phyloP scores from a whole-genome alignment of 2,113 vertebrate genomes.

The Ranitomeya imitator region DNA sequence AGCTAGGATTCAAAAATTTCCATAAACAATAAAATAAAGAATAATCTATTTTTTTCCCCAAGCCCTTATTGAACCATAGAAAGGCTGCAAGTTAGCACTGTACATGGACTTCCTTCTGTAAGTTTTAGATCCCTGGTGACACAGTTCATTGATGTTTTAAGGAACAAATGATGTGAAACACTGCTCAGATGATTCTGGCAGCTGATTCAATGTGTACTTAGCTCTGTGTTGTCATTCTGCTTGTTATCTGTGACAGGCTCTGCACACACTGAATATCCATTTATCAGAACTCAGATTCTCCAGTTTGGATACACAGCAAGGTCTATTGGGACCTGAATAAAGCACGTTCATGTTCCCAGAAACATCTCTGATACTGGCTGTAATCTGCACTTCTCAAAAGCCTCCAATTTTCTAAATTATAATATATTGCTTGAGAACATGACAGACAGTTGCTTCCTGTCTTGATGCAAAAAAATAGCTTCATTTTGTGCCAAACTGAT shows the following conservation, averaged over 20 bases:
- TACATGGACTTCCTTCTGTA: not conserved
- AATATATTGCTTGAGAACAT: not conserved
- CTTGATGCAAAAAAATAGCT: not conserved
- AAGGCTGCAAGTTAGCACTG: not conserved
- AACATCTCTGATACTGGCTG: not conserved
- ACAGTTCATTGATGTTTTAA: constrained; percentile 5
- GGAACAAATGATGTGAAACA: constrained; percentile 15
- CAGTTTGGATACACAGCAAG: constrained; percentile 6
- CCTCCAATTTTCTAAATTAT: constrained; percentile 9
- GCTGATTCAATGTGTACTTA: not conserved
- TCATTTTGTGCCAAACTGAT: not conserved
- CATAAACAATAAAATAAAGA: not conserved
- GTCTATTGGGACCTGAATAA: constrained; percentile 12
- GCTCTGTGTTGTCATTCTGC: not conserved
- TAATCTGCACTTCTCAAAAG: constrained; percentile 21
- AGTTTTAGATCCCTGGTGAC: not conserved
- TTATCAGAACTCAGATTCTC: constrained; percentile 16
- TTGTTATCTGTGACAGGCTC: constrained; percentile 26
- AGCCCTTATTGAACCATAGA: not conserved
- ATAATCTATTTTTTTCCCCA: not conserved
- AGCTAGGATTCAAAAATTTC: not conserved
- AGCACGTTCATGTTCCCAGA: not conserved
- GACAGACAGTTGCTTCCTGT: not conserved
- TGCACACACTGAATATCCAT: not conserved
- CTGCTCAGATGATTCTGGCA: constrained; percentile 8